Conservation (phyloP, 92 coral and sea anemone genomes). For the Paramuricea clavata region DNA sequence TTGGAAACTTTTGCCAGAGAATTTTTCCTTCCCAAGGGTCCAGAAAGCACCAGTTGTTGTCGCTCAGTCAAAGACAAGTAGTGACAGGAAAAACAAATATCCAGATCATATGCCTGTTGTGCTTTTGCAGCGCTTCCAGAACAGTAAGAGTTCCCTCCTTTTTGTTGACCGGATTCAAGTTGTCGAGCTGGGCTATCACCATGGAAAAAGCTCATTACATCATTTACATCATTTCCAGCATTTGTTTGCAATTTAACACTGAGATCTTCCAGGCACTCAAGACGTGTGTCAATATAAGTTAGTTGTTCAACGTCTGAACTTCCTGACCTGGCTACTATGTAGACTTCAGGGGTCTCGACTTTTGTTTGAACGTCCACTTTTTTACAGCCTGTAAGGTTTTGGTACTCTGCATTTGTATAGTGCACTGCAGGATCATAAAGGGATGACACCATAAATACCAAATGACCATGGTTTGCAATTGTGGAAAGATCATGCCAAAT, state of each 20-base stretch:
- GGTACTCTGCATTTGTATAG: neutral
- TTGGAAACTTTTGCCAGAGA: neutral
- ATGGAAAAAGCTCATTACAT: too few relatives aligned
- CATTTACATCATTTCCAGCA: too few relatives aligned
- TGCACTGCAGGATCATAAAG: neutral
- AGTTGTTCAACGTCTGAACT: too few relatives aligned
- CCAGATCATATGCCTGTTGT: too few relatives aligned
- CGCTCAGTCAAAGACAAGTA: neutral
- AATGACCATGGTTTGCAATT: neutral
- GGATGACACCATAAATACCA: neutral
- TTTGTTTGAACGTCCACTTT: too few relatives aligned
- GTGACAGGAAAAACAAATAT: too few relatives aligned
- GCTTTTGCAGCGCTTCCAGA: too few relatives aligned
- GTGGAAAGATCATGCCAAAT: neutral
- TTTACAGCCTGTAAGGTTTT: neutral
- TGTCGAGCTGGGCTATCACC: slow-evolving; percentile 62
- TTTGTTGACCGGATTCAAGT: slow-evolving; percentile 63
- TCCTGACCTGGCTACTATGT: too few relatives aligned
- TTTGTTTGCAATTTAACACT: neutral
- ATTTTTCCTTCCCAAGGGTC: neutral
- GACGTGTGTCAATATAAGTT: too few relatives aligned
- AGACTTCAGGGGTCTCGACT: too few relatives aligned
- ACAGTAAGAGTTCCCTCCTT: slow-evolving; percentile 70
- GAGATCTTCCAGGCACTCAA: neutral
- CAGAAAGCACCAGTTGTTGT: too few relatives aligned